phyloP scores from a whole-genome alignment of 2,888 invertebrate genomes.

The Netelia virgata region DNA sequence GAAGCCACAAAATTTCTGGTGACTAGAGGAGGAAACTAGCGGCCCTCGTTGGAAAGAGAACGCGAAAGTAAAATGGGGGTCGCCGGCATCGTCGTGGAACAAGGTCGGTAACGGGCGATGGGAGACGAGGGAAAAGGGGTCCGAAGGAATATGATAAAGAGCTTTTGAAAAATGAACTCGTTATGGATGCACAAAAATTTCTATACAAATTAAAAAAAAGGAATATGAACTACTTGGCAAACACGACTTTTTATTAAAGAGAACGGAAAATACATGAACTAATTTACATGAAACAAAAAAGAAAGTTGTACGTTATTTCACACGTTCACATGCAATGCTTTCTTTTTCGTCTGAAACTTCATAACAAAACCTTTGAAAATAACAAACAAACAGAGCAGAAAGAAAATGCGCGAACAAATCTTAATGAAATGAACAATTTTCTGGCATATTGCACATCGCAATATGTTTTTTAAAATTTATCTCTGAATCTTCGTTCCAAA shows the following conservation, averaged over 20 bases:
- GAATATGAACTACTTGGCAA: too few relatives aligned
- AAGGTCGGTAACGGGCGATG: constrained; percentile 3
- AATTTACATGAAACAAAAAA: too few relatives aligned
- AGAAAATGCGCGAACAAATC: neutral
- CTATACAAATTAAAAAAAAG: too few relatives aligned
- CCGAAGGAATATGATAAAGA: constrained; percentile 22
- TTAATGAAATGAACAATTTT: too few relatives aligned
- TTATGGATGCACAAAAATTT: too few relatives aligned
- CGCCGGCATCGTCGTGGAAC: constrained; percentile 3
- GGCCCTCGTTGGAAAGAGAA: constrained; percentile 57
- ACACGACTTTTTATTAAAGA: too few relatives aligned
- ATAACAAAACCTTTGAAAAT: neutral
- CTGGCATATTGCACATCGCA: too few relatives aligned
- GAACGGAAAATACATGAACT: too few relatives aligned
- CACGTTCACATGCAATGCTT: too few relatives aligned
- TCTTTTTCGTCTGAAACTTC: neutral
- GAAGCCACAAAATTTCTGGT: constrained; percentile 79
- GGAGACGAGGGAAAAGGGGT: constrained; percentile 3
- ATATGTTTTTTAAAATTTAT: too few relatives aligned
- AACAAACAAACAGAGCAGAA: neutral
- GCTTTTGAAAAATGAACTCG: neutral
- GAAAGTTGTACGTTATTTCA: constrained; percentile 9
- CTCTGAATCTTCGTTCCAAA: too few relatives aligned
- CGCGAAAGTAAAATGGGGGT: constrained; percentile 45
- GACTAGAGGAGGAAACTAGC: constrained; percentile 71